Evolutionary conservation across 2,797 vertebrate genomes (phyloP).

Genomic region (Scarus forsteni): DNA sequence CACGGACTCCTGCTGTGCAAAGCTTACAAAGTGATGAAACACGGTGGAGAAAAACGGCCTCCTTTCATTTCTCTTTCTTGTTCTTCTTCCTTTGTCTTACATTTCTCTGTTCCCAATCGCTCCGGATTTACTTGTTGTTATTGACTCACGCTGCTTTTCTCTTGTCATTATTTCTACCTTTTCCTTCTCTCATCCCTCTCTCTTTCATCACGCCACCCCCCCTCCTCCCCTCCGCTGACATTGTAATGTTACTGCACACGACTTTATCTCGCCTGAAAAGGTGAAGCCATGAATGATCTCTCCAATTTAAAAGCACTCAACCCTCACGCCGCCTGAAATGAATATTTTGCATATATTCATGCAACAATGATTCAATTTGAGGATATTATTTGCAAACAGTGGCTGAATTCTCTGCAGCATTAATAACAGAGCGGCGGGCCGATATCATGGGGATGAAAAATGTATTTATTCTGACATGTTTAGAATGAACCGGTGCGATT

Average conservation of each 20-base stretch:
- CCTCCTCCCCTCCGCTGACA: slow-evolving; percentile 89
- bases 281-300: slow-evolving; percentile 99
- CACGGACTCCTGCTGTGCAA: slow-evolving; percentile 39
- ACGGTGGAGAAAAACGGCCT: slow-evolving; percentile 7
- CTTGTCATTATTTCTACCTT: slow-evolving; percentile 69
- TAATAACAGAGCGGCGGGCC: slow-evolving; percentile 87
- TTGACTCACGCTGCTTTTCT: slow-evolving; percentile 57
- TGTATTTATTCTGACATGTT: slow-evolving; percentile 83
- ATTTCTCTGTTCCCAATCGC: slow-evolving; percentile 44
- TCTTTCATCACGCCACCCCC: slow-evolving; percentile 32
- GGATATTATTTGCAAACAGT: slow-evolving; percentile 99
- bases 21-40: slow-evolving; percentile 43
- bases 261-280: slow-evolving; percentile 99
- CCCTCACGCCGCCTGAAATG: slow-evolving; percentile 98
- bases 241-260: slow-evolving; percentile 98
- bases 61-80: slow-evolving; percentile 48
- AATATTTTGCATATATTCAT: slow-evolving; percentile 99
- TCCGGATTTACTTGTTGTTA: slow-evolving; percentile 61
- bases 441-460: slow-evolving; percentile 89
- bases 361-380: slow-evolving; percentile 99
- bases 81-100: slow-evolving; percentile 63
- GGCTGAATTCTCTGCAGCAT: slow-evolving; percentile 93
- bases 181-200: slow-evolving; percentile 51
- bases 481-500: slow-evolving; percentile 80
- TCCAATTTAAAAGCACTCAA: slow-evolving; percentile 99